A percentile compares a stretch with the other conserved stretches of the same genome.
phyloP scores from a whole-genome alignment of 2,113 vertebrate genomes.

The Geothlypis trichas region DNA sequence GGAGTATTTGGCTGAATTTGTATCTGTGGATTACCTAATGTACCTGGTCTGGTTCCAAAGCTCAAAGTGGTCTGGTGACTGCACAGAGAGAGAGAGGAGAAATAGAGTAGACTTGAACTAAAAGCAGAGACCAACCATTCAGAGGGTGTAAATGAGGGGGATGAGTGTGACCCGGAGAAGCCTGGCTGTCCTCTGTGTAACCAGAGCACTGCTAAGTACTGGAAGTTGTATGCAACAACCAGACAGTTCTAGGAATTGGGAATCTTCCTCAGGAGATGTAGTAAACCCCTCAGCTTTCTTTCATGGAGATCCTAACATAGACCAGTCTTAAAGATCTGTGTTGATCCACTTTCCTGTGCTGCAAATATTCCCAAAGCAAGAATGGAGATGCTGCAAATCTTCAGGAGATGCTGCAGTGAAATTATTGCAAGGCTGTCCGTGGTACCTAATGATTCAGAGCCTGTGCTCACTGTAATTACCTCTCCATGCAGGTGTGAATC shows the following conservation, averaged over 20 bases:
- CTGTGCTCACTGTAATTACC: not conserved
- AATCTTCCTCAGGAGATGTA: not conserved
- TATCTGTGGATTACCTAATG: not conserved
- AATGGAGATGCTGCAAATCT: too few species aligned
- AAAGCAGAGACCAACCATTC: not conserved
- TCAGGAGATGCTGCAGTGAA: not conserved
- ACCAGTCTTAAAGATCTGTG: not conserved
- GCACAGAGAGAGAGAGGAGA: not conserved
- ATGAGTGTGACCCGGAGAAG: not conserved
- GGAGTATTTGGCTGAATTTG: not conserved
- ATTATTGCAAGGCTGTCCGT: not conserved
- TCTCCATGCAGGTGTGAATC: not conserved
- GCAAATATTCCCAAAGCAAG: not conserved
- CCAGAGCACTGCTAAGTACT: not conserved
- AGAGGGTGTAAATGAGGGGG: not conserved
- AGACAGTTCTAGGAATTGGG: not conserved
- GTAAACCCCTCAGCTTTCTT: not conserved
- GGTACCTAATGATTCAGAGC: not conserved
- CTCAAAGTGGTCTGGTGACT: not conserved
- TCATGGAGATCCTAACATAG: not conserved
- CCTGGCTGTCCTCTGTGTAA: not conserved
- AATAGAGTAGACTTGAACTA: not conserved
- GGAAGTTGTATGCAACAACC: not conserved
- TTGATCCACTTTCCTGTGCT: not conserved
- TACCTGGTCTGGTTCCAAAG: not conserved